Conservation (phyloP, 2,888 invertebrate species). For the Psococerastis gibbosa region DNA sequence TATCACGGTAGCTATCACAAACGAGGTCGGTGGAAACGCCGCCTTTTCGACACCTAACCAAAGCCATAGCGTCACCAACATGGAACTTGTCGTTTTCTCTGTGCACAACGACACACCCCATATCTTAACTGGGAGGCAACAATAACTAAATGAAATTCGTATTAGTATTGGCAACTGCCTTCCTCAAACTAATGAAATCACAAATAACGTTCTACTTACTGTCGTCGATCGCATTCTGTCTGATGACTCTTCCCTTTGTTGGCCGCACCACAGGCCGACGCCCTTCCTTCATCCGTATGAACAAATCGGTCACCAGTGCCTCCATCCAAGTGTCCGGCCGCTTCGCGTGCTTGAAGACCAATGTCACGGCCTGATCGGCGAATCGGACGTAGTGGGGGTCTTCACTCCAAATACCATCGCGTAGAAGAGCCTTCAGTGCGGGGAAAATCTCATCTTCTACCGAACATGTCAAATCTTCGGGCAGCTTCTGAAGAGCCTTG, state of each 20-base stretch:
- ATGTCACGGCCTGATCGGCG: conserved; percentile 35
- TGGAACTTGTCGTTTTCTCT: too few relatives aligned
- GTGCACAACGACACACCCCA: too few relatives aligned
- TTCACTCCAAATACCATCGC: conserved; percentile 27
- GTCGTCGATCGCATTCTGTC: too few relatives aligned
- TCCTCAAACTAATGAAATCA: too few relatives aligned
- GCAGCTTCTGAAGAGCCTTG: conserved; percentile 32
- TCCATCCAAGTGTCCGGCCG: conserved; percentile 32
- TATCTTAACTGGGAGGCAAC: too few relatives aligned
- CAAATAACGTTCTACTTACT: too few relatives aligned
- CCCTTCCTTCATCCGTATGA: conserved; percentile 12
- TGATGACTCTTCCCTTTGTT: not conserved
- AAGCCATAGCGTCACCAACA: too few relatives aligned
- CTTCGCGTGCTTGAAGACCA: conserved; percentile 38
- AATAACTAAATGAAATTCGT: too few relatives aligned
- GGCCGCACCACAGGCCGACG: conserved; percentile 1
- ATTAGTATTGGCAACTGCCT: too few relatives aligned
- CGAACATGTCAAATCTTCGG: conserved; percentile 25
- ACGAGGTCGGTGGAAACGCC: too few relatives aligned
- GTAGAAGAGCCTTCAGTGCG: conserved; percentile 29
- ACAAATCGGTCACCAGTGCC: conserved; percentile 20
- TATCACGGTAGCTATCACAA: too few relatives aligned
- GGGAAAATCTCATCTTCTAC: conserved; percentile 35
- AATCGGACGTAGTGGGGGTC: conserved; percentile 35
- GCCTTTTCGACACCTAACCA: too few relatives aligned